A percentile compares a stretch with the other conserved stretches of the same genome.
These are phyloP conservation scores for Iguana delicatissima DNA, from an alignment of 2,797 vertebrate genomes.

Conservation along the genomic window DNA sequence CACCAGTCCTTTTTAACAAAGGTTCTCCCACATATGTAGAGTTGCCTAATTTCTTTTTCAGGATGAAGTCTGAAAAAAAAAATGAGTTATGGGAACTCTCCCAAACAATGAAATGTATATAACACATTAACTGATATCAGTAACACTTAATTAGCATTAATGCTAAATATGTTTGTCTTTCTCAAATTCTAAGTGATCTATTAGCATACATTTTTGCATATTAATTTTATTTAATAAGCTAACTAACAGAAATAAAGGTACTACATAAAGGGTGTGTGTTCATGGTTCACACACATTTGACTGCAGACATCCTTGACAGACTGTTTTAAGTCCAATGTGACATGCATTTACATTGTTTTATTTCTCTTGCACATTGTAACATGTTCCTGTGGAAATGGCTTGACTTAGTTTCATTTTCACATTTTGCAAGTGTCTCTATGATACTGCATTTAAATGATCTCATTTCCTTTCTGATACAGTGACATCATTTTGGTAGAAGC, in stretches of 20 bases:
- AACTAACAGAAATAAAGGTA: slow-evolving; percentile 62
- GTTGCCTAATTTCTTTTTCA: slow-evolving; percentile 2
- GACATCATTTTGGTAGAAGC: slow-evolving; percentile 61
- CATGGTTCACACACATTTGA: slow-evolving; percentile 65
- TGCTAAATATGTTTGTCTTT: slow-evolving; percentile 53
- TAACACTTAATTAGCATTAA: slow-evolving; percentile 30
- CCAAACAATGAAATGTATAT: background rate
- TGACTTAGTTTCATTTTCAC: slow-evolving; percentile 73
- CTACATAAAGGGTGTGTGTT: slow-evolving; percentile 49
- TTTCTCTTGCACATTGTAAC: slow-evolving; percentile 66
- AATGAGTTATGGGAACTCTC: background rate
- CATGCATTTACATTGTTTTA: slow-evolving; percentile 74
- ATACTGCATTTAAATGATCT: slow-evolving; percentile 78
- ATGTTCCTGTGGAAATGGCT: slow-evolving; percentile 66
- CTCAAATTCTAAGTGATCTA: slow-evolving; percentile 51
- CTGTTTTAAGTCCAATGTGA: slow-evolving; percentile 70
- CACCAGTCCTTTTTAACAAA: background rate
- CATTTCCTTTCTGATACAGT: slow-evolving; percentile 69
- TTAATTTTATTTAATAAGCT: slow-evolving; percentile 75
- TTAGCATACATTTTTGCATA: slow-evolving; percentile 54
- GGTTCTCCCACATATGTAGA: background rate
- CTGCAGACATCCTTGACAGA: slow-evolving; percentile 54
- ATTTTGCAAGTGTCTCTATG: slow-evolving; percentile 45
- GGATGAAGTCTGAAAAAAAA: background rate
- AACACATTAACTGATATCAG: background rate